Percentiles rank a stretch among this genome's conserved stretches.
phyloP scores from a whole-genome alignment of 2,797 vertebrate species.

The Ciconia nigra region DNA sequence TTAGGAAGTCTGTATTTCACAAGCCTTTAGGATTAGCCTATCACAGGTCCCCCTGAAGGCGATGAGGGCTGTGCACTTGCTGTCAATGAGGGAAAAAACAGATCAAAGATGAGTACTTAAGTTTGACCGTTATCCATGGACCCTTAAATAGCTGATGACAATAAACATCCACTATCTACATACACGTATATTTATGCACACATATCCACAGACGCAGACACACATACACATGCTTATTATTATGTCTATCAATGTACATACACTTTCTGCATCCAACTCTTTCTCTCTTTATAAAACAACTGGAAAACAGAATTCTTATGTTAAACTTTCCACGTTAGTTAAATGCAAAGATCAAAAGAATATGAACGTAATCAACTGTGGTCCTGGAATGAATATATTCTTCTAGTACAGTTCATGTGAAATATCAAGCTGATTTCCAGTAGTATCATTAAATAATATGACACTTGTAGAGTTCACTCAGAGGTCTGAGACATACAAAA shows the following conservation, averaged over 20 bases:
- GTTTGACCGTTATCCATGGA: background rate
- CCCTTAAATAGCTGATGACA: background rate
- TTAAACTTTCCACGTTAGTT: background rate
- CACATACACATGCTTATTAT: background rate
- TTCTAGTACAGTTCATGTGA: background rate
- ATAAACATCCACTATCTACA: background rate
- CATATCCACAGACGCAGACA: background rate
- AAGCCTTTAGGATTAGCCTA: background rate
- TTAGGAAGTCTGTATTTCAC: constrained; percentile 7
- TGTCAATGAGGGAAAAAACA: background rate
- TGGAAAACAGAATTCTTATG: background rate
- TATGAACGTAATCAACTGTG: background rate
- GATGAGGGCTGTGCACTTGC: background rate
- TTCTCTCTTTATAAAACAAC: background rate
- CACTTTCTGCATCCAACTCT: background rate
- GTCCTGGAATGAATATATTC: background rate
- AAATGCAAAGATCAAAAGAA: background rate
- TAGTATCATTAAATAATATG: background rate
- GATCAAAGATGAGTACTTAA: background rate
- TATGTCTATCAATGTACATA: background rate
- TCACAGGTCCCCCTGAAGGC: background rate
- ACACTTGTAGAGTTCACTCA: background rate
- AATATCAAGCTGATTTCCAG: background rate
- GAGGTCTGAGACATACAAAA: background rate
- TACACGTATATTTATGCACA: background rate